These are phyloP conservation scores for Aldabrachelys gigantea DNA, from an alignment of 2,113 vertebrate genomes.

Conservation along the genomic window DNA sequence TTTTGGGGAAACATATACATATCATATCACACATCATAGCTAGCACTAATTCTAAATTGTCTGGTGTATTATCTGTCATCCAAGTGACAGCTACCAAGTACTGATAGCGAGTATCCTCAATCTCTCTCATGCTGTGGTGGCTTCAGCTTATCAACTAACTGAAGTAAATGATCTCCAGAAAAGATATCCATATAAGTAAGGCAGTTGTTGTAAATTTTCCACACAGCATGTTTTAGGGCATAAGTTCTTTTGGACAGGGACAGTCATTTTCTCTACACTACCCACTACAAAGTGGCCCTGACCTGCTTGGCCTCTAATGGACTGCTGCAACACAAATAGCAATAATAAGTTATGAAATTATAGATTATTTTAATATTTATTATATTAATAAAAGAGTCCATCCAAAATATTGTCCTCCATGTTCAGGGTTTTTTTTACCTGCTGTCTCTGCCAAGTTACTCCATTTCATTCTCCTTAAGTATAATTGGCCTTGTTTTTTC, in stretches of 20 bases:
- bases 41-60: background rate
- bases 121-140: rapidly evolving
- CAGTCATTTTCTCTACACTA: background rate
- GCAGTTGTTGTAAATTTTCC: background rate
- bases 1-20: background rate
- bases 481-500: background rate
- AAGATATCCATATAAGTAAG: background rate
- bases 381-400: background rate
- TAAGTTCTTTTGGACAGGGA: rapidly evolving
- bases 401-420: background rate
- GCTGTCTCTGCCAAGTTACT: background rate
- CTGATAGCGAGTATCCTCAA: background rate
- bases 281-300: rapidly evolving
- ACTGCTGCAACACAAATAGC: background rate
- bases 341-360: rapidly evolving
- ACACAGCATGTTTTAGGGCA: rapidly evolving
- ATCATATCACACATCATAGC: background rate
- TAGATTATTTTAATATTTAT: background rate
- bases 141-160: background rate
- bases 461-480: background rate
- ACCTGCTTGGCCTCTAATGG: background rate
- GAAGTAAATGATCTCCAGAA: rapidly evolving
- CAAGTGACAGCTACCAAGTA: background rate
- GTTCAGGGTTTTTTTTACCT: background rate
- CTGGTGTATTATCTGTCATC: background rate